Evolutionary conservation across 2,888 invertebrate genomes (phyloP), one percentile per base, ranked within the genome.

Genomic region (Polia nebulosa): DNA sequence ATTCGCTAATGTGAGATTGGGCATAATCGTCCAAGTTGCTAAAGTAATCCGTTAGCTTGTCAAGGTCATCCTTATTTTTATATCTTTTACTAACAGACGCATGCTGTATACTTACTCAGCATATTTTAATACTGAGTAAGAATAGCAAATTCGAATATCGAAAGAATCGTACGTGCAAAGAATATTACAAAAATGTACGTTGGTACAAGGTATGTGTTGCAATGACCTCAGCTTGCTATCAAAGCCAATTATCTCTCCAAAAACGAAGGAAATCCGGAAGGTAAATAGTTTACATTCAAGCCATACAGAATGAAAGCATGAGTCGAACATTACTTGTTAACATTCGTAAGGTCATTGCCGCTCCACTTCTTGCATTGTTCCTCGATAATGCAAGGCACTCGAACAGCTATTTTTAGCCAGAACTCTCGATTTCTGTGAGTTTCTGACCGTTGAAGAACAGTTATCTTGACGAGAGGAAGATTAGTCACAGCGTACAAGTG

Each of bases 391-490:
- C 49, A 62, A 51, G 51, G 41, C 71, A 56, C 56, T 71, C 49
- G 56, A 56, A 39, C 60, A 6, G 44, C 67, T 83, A 80, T 77
- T 76, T 74, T 72, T 72, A 80, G 72, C 67, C 41, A 25, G 27
- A 6, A 73, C 85, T 86, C 85, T 86, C 85, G 73, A 68, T 86
- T 85, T 85, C 80, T 32, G 56, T 49, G 39, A 39, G 67, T 60
- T 60, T 44, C 77, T 64, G 62, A 55, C 59, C 53, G 62, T 62
- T 79, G 52, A 69, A 71, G 53, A 55, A 49, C 69, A 44, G 58
- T 63, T 67, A 66, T 47, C 20, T 56, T 65, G 68, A 64, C 68
- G 59, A 53, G 13, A 39, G 45, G 51, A 20, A 27, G 58, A 61
- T 62, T 58, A 44, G 47, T 56, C 45, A 1, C 45, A 45, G 29